Conservation (phyloP, 2,888 invertebrate genomes). For the Conistra vaccinii region DNA sequence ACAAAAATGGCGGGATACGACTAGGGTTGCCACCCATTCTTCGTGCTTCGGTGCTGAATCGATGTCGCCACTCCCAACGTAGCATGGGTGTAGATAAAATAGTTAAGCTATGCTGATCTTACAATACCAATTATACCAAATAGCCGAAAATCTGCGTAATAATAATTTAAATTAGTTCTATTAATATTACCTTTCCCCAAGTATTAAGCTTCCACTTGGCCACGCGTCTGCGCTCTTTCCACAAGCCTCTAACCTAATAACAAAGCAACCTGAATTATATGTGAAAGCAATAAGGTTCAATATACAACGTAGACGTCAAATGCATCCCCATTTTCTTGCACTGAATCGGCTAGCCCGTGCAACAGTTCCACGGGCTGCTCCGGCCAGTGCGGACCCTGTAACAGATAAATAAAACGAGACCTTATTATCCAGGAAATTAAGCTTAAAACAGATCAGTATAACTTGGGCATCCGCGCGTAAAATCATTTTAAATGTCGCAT, state of each 20-base stretch:
- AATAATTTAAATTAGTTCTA: not conserved
- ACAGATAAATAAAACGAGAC: not conserved
- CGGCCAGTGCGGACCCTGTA: not conserved
- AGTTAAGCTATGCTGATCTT: not conserved
- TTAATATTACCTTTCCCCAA: not conserved
- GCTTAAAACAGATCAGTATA: not conserved
- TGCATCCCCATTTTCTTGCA: constrained; percentile 29
- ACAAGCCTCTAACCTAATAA: constrained; percentile 22
- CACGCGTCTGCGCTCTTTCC: constrained; percentile 42
- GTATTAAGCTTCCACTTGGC: not conserved
- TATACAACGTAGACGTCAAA: not conserved
- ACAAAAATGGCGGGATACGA: no score
- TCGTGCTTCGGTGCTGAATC: no score
- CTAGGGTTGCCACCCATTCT: no score
- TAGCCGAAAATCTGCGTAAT: not conserved
- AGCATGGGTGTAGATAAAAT: no score
- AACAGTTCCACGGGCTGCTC: constrained; percentile 35
- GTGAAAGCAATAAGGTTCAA: constrained; percentile 16
- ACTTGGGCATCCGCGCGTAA: no score
- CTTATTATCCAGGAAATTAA: not conserved
- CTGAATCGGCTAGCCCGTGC: constrained; percentile 17
- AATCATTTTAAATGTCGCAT: constrained; percentile 11
- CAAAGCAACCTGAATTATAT: constrained; percentile 10
- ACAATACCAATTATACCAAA: not conserved
- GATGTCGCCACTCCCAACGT: no score